Percentiles rank a stretch among this genome's conserved stretches.
Conservation (phyloP, 2,113 vertebrate genomes). For the Leuciscus idus region DNA sequence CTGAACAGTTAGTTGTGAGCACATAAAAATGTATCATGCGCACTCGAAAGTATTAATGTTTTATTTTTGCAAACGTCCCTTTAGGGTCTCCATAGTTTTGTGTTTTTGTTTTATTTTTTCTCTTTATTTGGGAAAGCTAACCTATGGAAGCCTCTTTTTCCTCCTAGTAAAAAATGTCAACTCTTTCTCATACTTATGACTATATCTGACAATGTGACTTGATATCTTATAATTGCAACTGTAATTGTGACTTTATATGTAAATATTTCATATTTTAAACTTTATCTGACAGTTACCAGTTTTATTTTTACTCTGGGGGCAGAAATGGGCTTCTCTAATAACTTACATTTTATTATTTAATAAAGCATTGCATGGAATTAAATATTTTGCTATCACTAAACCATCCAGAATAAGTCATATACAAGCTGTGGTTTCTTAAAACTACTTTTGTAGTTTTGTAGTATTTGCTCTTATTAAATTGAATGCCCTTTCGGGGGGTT, state of each 20-base stretch:
- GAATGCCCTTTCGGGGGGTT: background rate
- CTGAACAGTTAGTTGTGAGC: too few relatives aligned
- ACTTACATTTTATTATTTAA: background rate
- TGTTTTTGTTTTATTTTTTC: background rate
- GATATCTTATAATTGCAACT: background rate
- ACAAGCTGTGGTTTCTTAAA: slow-evolving; percentile 2
- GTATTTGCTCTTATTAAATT: background rate
- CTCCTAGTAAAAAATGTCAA: background rate
- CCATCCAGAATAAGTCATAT: background rate
- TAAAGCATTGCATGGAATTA: background rate
- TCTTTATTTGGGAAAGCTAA: background rate
- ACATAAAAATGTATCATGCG: too few relatives aligned
- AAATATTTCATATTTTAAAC: background rate
- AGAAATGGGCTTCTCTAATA: slow-evolving; percentile 9
- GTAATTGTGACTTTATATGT: background rate
- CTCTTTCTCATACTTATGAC: background rate
- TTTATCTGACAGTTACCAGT: background rate
- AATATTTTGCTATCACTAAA: background rate
- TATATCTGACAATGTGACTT: background rate
- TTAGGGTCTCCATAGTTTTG: background rate
- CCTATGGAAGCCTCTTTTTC: background rate
- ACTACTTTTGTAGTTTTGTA: background rate
- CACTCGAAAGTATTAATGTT: too few relatives aligned
- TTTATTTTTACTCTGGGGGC: background rate
- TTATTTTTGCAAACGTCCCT: background rate